Evolutionary conservation across 2,113 vertebrate genomes (phyloP), one percentile per base, ranked within the genome.

Genomic region (Ictidomys tridecemlineatus): DNA sequence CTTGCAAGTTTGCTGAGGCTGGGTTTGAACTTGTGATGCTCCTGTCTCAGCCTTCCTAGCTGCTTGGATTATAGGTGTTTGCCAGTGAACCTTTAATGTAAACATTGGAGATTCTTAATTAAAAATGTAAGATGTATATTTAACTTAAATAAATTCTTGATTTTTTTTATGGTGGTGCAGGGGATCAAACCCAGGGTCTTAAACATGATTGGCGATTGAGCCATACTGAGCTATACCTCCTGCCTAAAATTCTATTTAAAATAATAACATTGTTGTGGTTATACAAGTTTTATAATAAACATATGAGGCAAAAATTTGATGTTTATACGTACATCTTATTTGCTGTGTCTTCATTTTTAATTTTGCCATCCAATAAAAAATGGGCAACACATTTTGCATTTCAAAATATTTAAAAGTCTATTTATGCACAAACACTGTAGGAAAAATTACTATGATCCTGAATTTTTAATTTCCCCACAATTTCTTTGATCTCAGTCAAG

Each of bases 371-470:
- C 77, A 32, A 51, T 34, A 78, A 80, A 67, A 92, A 51, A 48
- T 37, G 26, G 24, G n/a, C 48, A 26, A 70, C 8, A 85, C 0
- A 63, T 78, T 97, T 92, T 45, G 34, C 24, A 7, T 89, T 94
- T 82, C 16, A 72, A 89, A 79, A 20, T 95, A 87, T 86, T 84
- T 8, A 95, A 26, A 94, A 79, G 94, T 82, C 2, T 14, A 48
- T 90, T 90, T 45, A 85, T 94, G 30, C 3, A 65, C 9, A 72
- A 45, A 82, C 84, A 32, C 3, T 90, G 8, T 58, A 22, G 5
- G 10, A n/a, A 87, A 67, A 89, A 77, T 85, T 70, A 34, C 42
- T 84, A 72, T 87, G 80, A 94, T 84, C 20, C 10, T 70, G n/a
- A 90, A 78, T 11, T 74, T 86, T 93, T 73, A 83, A 83, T 74